Evolutionary conservation across 2,113 vertebrate species (phyloP), one percentile per base, ranked within the genome.

Genomic region (Cettia cetti): DNA sequence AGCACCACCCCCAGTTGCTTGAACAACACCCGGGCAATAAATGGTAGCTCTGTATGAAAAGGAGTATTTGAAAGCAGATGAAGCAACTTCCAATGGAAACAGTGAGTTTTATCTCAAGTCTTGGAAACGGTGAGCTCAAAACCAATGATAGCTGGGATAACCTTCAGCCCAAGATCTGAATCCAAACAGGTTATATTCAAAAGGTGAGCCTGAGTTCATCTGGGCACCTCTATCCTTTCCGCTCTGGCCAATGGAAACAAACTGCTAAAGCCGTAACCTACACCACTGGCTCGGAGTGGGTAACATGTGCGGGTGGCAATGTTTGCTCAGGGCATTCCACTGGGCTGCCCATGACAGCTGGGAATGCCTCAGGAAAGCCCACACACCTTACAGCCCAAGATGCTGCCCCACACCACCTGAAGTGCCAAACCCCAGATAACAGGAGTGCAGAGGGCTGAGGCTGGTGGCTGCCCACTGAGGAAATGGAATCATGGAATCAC

Each of bases 371-470:
- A 0, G 56, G 72, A 68, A 76, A 75, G 65, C 45, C 57, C 69
- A 21, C 8, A 27, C 3, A 5, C 31, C 13, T 47, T 11, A n/a
- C 17, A 19, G 54, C 21, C 33, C 10, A 5, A 30, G 49, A 31
- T 56, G 49, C 50, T 8, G 4, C n/a, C 27, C 35, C 49, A 30
- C 0, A 4, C 16, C 50, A 42, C 16, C 28, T 7, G 0, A 30
- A 44, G 35, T 2, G 0, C 50, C 10, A 1, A 68, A 40, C 12
- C 24, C 28, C 19, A 2, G 10, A 2, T 1, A 24, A 31, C 14
- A 2, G 23, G 20, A 24, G n/a, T 3, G 23, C 3, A 8, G 28
- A 18, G 24, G 10, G 8, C 33, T 7, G 27, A 52, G 42, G 40
- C 3, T 27, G 24, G 44, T 26, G n/a, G 54, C 54, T 17, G 35